These are phyloP conservation scores for Clarias batrachus DNA, from an alignment of 2,113 vertebrate genomes.

Conservation along the genomic window DNA sequence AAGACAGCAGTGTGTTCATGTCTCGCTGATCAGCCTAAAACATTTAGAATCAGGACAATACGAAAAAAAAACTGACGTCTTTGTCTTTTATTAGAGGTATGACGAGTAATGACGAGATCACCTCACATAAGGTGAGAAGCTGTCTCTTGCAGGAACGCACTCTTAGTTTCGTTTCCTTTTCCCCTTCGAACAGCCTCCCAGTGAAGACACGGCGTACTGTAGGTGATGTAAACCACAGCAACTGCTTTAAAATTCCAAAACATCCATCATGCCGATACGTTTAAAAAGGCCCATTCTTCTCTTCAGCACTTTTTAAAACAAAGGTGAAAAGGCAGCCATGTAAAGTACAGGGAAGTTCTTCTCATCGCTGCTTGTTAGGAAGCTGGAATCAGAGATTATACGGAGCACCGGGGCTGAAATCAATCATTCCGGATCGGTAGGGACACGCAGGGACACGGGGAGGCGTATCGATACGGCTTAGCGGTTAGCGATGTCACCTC, in stretches of 20 bases:
- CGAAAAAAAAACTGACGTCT: too few species aligned
- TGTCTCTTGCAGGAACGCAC: not conserved
- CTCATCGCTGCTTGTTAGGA: not conserved
- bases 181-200: not conserved
- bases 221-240: constrained; percentile 16
- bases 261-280: not conserved
- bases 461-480: not conserved
- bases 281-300: not conserved
- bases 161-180: not conserved
- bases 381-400: not conserved
- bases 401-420: not conserved
- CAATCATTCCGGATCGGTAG: too few species aligned
- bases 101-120: too few species aligned
- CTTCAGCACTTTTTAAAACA: not conserved
- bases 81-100: too few species aligned
- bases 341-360: not conserved
- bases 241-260: not conserved
- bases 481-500: too few species aligned
- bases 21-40: too few species aligned
- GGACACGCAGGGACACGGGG: not conserved
- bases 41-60: too few species aligned
- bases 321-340: not conserved
- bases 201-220: not conserved
- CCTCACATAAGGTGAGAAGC: not conserved
- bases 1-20: too few species aligned